phyloP scores from a whole-genome alignment of 2,113 vertebrate genomes.

The Brachyhypopomus gauderio region DNA sequence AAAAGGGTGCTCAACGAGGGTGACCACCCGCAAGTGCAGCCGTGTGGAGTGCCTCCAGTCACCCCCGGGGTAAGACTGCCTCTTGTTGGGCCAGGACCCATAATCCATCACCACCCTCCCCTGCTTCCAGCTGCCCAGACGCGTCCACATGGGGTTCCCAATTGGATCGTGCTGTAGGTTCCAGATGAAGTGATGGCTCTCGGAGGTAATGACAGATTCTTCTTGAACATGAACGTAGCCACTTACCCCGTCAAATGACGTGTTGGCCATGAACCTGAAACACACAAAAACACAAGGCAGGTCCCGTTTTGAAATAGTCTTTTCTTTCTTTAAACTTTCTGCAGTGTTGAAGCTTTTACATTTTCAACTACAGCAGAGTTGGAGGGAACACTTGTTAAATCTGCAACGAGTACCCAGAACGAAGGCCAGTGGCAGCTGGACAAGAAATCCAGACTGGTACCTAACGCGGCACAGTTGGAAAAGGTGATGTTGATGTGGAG shows the following conservation, averaged over 20 bases:
- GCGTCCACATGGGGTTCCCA: slow-evolving; percentile 86
- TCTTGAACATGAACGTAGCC: slow-evolving; percentile 81
- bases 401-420: slow-evolving; percentile 11
- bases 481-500: slow-evolving; percentile 6
- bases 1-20: slow-evolving; percentile 88
- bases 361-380: background rate
- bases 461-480: slow-evolving; percentile 4
- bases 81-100: slow-evolving; percentile 83
- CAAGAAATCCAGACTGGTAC: slow-evolving; percentile 1
- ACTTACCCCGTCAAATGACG: slow-evolving; percentile 83
- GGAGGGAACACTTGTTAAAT: slow-evolving; percentile 24
- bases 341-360: background rate
- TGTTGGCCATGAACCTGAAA: slow-evolving; percentile 86
- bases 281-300: slow-evolving; percentile 23
- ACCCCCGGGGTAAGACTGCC: slow-evolving; percentile 60
- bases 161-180: slow-evolving; percentile 85
- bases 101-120: slow-evolving; percentile 83
- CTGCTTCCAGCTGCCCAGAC: slow-evolving; percentile 83
- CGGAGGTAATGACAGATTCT: slow-evolving; percentile 79
- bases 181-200: slow-evolving; percentile 90
- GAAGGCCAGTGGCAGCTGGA: background rate
- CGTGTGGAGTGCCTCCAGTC: slow-evolving; percentile 73
- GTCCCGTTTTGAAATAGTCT: background rate
- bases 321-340: background rate
- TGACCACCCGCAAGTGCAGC: slow-evolving; percentile 86